Evolutionary conservation across 1,140 invertebrate species (phyloP), one percentile per base, ranked within the genome.

Genomic region (Drosophila hydei): DNA sequence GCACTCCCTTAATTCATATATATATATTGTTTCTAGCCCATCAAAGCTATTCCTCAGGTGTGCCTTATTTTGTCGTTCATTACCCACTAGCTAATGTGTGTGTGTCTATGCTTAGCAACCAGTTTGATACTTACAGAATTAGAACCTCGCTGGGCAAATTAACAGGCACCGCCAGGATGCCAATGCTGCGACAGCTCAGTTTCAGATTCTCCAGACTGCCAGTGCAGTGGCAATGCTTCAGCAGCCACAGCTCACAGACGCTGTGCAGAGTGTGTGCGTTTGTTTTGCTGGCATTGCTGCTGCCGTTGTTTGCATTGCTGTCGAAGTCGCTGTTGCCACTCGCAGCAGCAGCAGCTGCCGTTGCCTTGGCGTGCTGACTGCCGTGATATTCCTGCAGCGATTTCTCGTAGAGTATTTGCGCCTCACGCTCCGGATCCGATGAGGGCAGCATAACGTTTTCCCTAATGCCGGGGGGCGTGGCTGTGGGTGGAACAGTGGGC

Each of bases 371-470:
- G 3, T 47, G 51, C 58, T 75, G 67, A 14, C 75, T 73, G 40
- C 83, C 90, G 48, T 90, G 89, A 75, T 91, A 91, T 52, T 91
- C 90, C 64, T 78, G 65, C 21, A 91, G 42, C n/a, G 90, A 83
- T 69, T 91, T 90, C 58, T 91, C 90, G 59, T 91, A 91, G 5
- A 91, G 68, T 42, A 85, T 75, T 73, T 90, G 90, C 5, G 90
- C 90, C 59, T 91, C 90, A 16, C 73, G 73, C 67, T 91, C 90
- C 2, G 90, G 73, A 76, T 91, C 90, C 14, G 79, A 75, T 18
- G 90, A 91, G 19, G 90, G 77, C 27, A 91, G 68, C 81, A 91
- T 81, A 3, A 91, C 80, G 45, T 90, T 91, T 63, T 91, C 90
- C 36, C 90, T 73, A 55, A 91, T 90, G 42, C 78, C 84, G 23